A percentile compares a stretch with the other conserved stretches of the same genome.
Conservation (phyloP, 2,797 vertebrate genomes). For the Lemur catta region DNA sequence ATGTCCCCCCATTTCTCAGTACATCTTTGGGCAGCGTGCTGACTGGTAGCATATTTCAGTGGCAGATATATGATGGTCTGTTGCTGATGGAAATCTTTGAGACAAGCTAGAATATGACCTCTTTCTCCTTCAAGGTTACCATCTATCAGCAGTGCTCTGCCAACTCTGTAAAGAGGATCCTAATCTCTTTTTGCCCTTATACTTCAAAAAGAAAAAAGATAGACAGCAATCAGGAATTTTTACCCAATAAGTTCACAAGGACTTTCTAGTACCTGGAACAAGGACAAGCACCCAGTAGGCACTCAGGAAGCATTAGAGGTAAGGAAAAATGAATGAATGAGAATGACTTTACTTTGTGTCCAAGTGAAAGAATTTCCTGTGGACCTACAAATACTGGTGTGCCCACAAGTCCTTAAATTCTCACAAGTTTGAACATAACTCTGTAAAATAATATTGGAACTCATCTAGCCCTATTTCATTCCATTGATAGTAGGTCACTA, state of each 20-base stretch:
- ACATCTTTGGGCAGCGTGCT: neutral
- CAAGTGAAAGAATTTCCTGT: neutral
- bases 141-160: slow-evolving; percentile 51
- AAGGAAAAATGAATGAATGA: neutral
- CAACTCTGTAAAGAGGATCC: slow-evolving; percentile 51
- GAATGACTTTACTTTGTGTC: neutral
- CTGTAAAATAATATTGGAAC: slow-evolving; percentile 22
- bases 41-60: neutral
- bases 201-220: neutral
- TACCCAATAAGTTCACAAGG: neutral
- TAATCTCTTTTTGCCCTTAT: slow-evolving; percentile 53
- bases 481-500: neutral
- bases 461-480: neutral
- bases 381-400: neutral
- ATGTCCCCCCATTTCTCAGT: neutral
- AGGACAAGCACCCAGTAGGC: neutral
- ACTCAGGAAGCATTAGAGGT: neutral
- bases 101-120: slow-evolving; percentile 60
- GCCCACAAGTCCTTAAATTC: neutral
- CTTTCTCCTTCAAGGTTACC: slow-evolving; percentile 66
- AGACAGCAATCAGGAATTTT: slow-evolving; percentile 1
- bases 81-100: slow-evolving; percentile 55
- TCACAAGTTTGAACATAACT: slow-evolving; percentile 35
- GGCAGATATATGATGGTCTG: neutral
- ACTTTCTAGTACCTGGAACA: neutral